Percentiles rank a stretch among this genome's conserved stretches.
phyloP scores from a whole-genome alignment of 53 echinoderm and acorn worm genomes.

The Stichopus horrens region DNA sequence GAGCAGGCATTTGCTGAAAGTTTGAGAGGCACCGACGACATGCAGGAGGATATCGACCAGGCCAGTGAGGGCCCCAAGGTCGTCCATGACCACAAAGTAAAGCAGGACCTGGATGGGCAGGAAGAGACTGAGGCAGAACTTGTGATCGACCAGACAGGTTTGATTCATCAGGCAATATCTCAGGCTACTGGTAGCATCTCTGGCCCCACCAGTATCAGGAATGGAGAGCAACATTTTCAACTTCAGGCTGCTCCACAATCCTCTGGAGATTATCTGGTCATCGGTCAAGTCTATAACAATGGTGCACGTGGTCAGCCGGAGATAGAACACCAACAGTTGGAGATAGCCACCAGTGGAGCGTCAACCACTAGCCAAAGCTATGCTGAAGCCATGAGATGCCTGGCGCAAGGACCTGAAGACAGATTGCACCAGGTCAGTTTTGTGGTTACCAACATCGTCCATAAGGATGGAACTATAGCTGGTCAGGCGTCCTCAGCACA shows the following conservation, averaged over 20 bases:
- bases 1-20: slow-evolving; percentile 45
- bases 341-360: slow-evolving; percentile 9
- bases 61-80: slow-evolving; percentile 2
- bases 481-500: not conserved
- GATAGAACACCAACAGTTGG: slow-evolving; percentile 7
- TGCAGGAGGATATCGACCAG: slow-evolving; percentile 1
- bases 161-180: slow-evolving; percentile 34
- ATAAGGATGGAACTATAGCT: slow-evolving; percentile 16
- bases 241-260: slow-evolving; percentile 10
- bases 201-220: not conserved
- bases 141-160: slow-evolving; percentile 36
- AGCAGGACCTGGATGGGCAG: not conserved
- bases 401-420: slow-evolving; percentile 42
- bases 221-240: slow-evolving; percentile 33
- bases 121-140: slow-evolving; percentile 24
- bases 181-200: slow-evolving; percentile 5
- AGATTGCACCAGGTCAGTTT: slow-evolving; percentile 14
- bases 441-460: slow-evolving; percentile 43
- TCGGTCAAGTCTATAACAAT: slow-evolving; percentile 21
- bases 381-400: slow-evolving; percentile 48
- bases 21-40: not conserved
- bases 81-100: not conserved
- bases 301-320: not conserved
- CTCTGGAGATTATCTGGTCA: slow-evolving; percentile 25
- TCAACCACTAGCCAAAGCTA: slow-evolving; percentile 23